Base-by-base conservation (phyloP, 2,113 vertebrate species). In the Arizona elegans region DNA sequence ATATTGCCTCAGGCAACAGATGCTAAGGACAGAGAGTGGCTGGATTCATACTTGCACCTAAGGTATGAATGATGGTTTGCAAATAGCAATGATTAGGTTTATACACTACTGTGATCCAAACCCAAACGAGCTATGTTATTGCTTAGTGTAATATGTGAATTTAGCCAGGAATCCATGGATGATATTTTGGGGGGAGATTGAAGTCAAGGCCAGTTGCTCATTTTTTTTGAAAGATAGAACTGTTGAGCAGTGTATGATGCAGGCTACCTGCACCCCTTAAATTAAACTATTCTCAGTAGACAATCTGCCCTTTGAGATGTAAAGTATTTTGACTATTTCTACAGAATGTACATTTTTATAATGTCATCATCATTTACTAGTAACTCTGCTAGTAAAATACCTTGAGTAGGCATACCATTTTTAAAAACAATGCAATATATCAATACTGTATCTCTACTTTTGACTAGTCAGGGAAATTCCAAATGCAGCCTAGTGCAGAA, bases 391-490 rank as follows among this genome's bases (percentile, higher is more conserved):
- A 38, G 17, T 81, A 81, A 81, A 81, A 81, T 33, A 81, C 38
- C 33, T 38, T 81, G 33, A 38, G 6, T 38, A 38, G 15, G 70
- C 33, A 81, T 38, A 21, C 38, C 17, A 81, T 81, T 81, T 81
- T 81, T 43, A 43, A 81, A 81, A 81, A 1, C 15, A 81, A 81
- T 75, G 15, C 15, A 38, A 3, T 81, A 43, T 43, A 43, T 21
- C 75, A 19, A 43, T 38, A 81, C 17, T 21, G 59, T 92, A 94
- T 95, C 62, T 47, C 29, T 33, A 53, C 29, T 90, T 91, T 93
- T 81, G 3, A 93, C 24, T 75, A 87, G 86, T 53, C 17, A 93
- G 91, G 92, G 50, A n/a, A 75, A 29, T 55, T 93, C 3, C 88
- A 50, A 38, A 12, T 53, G 23, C 52, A 54, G 75, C 43, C 43